Conservation (phyloP, 2,888 invertebrate species). For the Drosophila recens region DNA sequence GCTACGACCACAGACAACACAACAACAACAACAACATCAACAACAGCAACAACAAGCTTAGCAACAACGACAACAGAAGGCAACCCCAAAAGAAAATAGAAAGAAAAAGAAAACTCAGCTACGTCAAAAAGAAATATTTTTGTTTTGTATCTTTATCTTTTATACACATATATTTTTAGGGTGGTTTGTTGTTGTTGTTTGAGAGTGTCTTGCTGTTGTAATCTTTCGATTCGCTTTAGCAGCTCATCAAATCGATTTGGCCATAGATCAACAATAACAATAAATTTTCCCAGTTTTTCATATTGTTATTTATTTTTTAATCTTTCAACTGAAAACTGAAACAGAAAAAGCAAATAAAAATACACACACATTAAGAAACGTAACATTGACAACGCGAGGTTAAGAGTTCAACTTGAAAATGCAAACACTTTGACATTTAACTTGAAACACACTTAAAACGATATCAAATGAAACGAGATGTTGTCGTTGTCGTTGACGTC, state of each 20-base stretch:
- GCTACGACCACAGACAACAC: constrained; percentile 68
- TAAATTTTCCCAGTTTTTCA: constrained; percentile 7
- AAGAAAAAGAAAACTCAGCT: constrained; percentile 21
- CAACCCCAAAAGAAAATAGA: constrained; percentile 34
- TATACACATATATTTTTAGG: constrained; percentile 19
- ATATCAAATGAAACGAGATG: constrained; percentile 15
- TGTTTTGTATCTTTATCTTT: constrained; percentile 18
- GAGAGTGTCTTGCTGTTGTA: constrained; percentile 47
- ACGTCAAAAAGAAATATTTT: constrained; percentile 20
- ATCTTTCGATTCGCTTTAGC: constrained; percentile 43
- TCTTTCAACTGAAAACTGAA: constrained; percentile 13
- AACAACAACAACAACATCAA: constrained; percentile 25
- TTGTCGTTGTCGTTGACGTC: constrained; percentile 9
- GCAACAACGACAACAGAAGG: constrained; percentile 26
- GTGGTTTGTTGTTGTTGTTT: constrained; percentile 25
- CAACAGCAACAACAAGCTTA: constrained; percentile 24
- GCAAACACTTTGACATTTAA: constrained; percentile 64
- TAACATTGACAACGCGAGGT: constrained; percentile 23
- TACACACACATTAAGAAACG: constrained; percentile 14
- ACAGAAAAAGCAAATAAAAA: background rate
- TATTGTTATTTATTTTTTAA: constrained; percentile 10
- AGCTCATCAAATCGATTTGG: constrained; percentile 53
- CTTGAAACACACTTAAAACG: constrained; percentile 34
- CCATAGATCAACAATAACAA: constrained; percentile 28
- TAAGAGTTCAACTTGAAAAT: constrained; percentile 53